phyloP scores from a whole-genome alignment of 2,797 vertebrate genomes.

The Otolemur crassicaudatus region DNA sequence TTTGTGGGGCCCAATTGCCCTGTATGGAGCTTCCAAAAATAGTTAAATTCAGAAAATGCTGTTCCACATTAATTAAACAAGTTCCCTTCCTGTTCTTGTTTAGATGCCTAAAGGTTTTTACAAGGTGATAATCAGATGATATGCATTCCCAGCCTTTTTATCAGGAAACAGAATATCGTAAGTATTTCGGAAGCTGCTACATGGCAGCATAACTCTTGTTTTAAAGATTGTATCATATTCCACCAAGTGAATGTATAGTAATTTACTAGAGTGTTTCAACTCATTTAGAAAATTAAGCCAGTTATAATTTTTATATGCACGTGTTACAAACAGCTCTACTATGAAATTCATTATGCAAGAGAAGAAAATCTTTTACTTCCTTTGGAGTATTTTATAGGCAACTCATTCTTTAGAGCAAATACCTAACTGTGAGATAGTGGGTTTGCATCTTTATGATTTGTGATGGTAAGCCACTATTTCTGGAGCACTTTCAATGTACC shows the following conservation, averaged over 20 bases:
- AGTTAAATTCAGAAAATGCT: neutral
- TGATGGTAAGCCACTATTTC: neutral
- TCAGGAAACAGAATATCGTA: neutral
- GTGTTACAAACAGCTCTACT: neutral
- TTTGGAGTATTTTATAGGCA: neutral
- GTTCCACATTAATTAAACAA: neutral
- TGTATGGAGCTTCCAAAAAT: neutral
- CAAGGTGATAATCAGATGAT: neutral
- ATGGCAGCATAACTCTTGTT: neutral
- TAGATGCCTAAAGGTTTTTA: neutral
- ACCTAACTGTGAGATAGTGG: neutral
- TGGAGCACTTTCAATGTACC: neutral
- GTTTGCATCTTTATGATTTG: neutral
- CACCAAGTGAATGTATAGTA: neutral
- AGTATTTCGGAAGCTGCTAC: neutral
- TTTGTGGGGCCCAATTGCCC: neutral
- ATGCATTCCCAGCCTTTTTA: neutral
- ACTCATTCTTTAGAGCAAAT: neutral
- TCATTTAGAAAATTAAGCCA: constrained; percentile 19
- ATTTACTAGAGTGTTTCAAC: neutral
- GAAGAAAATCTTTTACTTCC: neutral
- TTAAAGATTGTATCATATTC: neutral
- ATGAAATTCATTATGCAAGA: neutral
- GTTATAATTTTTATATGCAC: neutral
- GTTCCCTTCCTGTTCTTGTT: neutral